phyloP scores from a whole-genome alignment of 2,888 invertebrate species.

The Drosophila crucigera region DNA sequence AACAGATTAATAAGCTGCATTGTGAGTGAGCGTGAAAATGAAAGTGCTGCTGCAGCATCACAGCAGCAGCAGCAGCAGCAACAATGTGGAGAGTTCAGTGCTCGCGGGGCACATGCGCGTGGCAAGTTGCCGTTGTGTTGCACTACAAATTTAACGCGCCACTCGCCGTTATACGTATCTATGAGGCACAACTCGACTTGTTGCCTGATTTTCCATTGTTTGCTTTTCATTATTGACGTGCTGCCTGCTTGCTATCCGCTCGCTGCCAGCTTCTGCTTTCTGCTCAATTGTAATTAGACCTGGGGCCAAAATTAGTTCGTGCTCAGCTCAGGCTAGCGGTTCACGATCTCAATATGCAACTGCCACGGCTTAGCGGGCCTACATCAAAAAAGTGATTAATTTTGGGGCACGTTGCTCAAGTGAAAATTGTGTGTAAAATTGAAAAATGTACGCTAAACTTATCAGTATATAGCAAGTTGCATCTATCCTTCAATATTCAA shows the following conservation, averaged over 20 bases:
- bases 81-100: conserved; percentile 41
- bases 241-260: conserved; percentile 47
- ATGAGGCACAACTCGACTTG: conserved; percentile 2
- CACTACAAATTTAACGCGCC: conserved; percentile 52
- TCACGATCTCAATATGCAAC: conserved; percentile 47
- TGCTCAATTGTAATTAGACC: conserved; percentile 60
- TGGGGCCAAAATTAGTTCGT: conserved; percentile 56
- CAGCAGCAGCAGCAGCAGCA: conserved; percentile 2
- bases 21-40: conserved; percentile 76
- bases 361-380: not conserved
- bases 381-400: conserved; percentile 12
- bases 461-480: not conserved
- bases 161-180: conserved; percentile 40
- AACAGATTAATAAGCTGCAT: conserved; percentile 74
- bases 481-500: not conserved
- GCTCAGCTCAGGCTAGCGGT: conserved; percentile 69
- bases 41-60: conserved; percentile 60
- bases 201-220: conserved; percentile 70
- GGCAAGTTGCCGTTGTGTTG: conserved; percentile 74
- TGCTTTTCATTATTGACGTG: conserved; percentile 80
- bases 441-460: not conserved
- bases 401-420: not conserved
- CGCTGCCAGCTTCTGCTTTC: not conserved
- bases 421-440: not conserved
- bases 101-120: conserved; percentile 66